Evolutionary conservation across 2,888 invertebrate species (phyloP), one percentile per base, ranked within the genome.

Genomic region (Drosophila pullipes): DNA sequence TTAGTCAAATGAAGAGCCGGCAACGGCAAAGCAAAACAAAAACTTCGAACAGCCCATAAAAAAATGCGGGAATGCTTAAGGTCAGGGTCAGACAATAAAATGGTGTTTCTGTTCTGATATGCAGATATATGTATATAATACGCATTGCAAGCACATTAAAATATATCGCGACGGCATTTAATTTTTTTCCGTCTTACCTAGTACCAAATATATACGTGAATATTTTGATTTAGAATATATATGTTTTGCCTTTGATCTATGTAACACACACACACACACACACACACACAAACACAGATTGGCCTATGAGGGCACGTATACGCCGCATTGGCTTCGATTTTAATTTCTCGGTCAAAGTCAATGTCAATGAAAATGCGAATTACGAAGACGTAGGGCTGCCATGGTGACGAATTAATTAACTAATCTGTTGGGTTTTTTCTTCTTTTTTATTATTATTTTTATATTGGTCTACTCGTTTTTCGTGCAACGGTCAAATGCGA

Each of bases 271-370:
- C 33, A 37, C n/a, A 28, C n/a, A 50, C 11, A 10, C 6, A 50
- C 3, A 37, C 22, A 35, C 16, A 52, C 33, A 33, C n/a, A 28
- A 13, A n/a, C 6, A 11, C 11, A 52, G 18, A 30, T 30, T 30
- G 28, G n/a, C 6, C 18, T 4, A n/a, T 18, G 52, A 41, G n/a
- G 30, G 35, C 44, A 64, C 60, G 68, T 73, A 83, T 85, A 74
- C 81, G 83, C 79, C 79, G 76, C 82, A 76, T 85, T 86, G 86
- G 67, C 74, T 86, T 76, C 73, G 78, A 81, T 87, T 79, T 86
- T 54, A 64, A 73, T 83, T 88, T 89, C 79, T 83, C 91, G 91
- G 91, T 91, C 91, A 91, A 91, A 91, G 91, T 91, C 91, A 91
- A 91, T 91, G 91, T 88, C 91, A 91, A 91, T 90, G 89, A 78